These are phyloP conservation scores for Seira sanloemensis DNA, from an alignment of 2,888 invertebrate species.

Conservation along the genomic window DNA sequence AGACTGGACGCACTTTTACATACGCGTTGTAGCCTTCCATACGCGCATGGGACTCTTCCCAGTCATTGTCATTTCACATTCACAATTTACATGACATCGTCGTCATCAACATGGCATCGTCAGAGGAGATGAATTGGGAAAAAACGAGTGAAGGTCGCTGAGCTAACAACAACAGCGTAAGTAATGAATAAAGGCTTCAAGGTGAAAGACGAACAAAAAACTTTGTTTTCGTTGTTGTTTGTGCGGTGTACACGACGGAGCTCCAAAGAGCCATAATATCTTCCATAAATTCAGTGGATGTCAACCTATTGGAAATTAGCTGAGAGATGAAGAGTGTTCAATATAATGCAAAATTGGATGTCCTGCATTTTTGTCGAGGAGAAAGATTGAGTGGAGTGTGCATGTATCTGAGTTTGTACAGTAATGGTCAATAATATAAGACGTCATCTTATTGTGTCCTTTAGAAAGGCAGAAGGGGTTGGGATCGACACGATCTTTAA, in stretches of 20 bases:
- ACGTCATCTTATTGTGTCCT: neutral
- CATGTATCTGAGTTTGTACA: neutral
- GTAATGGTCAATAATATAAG: neutral
- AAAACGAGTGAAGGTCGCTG: conserved; percentile 48
- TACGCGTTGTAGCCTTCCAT: neutral
- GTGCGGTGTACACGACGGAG: too few relatives aligned
- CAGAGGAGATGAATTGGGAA: conserved; percentile 43
- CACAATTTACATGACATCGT: conserved; percentile 11
- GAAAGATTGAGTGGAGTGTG: too few relatives aligned
- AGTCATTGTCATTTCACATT: conserved; percentile 18
- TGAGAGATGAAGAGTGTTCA: neutral
- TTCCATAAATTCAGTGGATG: neutral
- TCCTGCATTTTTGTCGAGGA: neutral
- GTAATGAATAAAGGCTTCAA: conserved; percentile 64
- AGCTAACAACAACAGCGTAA: conserved; percentile 35
- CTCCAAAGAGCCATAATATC: too few relatives aligned
- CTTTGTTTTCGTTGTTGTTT: neutral
- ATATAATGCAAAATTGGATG: neutral
- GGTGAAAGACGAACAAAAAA: conserved; percentile 54
- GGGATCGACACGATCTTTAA: neutral
- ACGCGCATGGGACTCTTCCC: conserved; percentile 12
- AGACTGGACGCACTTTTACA: neutral
- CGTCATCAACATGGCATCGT: neutral
- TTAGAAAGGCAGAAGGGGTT: conserved; percentile 10
- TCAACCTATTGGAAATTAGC: neutral